These are phyloP conservation scores for Cossypha dichroa DNA, from an alignment of 2,797 vertebrate species.

Conservation along the genomic window DNA sequence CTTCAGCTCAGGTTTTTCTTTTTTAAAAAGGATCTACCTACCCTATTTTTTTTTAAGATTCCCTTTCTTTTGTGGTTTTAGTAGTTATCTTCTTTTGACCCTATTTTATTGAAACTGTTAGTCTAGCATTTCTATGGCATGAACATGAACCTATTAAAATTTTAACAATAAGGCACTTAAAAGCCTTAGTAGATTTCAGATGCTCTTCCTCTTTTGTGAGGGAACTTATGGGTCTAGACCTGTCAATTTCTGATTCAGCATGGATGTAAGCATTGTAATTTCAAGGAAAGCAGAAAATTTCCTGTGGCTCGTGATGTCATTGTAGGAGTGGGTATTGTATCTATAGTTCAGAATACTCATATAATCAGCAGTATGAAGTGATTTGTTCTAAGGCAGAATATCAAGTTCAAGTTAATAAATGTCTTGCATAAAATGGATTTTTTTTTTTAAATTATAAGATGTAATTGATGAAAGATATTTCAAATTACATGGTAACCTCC, in stretches of 20 bases:
- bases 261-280: not conserved
- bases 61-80: not conserved
- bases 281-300: not conserved
- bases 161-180: not conserved
- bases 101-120: not conserved
- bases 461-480: not conserved
- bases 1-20: not conserved
- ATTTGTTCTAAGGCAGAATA: not conserved
- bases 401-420: not conserved
- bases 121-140: not conserved
- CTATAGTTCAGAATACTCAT: not conserved
- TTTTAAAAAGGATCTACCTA: not conserved
- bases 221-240: not conserved
- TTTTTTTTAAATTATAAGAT: too few species aligned
- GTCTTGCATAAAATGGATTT: not conserved
- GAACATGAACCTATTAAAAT: not conserved
- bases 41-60: not conserved
- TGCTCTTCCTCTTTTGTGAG: not conserved
- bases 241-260: not conserved
- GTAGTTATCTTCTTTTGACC: not conserved
- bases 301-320: not conserved
- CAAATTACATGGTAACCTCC: not conserved
- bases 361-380: not conserved
- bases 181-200: not conserved
- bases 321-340: not conserved